Evolutionary conservation across 2,113 vertebrate genomes (phyloP).

Genomic region (Sinocyclocheilus grahami): DNA sequence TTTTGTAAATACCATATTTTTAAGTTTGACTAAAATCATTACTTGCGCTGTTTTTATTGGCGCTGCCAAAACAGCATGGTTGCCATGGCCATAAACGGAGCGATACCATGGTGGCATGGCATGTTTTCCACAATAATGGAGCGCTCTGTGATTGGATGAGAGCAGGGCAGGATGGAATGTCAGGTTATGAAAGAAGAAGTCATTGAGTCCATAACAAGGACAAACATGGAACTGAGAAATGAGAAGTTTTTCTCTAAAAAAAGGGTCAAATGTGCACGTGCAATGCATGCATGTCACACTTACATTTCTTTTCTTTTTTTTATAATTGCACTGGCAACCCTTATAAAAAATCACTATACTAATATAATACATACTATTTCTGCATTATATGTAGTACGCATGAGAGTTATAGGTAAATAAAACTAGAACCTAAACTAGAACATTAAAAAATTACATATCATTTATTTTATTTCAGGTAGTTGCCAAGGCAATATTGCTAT

Average conservation of each 20-base stretch:
- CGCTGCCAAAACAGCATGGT: conserved; percentile 1
- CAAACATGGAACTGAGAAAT: conserved; percentile 24
- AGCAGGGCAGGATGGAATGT: not conserved
- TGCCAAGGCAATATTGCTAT: not conserved
- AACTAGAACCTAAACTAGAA: too few species aligned
- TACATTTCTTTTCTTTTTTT: not conserved
- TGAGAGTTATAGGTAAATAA: not conserved
- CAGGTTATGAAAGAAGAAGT: conserved; percentile 25
- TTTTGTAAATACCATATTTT: not conserved
- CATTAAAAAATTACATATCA: not conserved
- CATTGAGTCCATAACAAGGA: not conserved
- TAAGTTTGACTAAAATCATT: not conserved
- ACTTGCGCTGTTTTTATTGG: not conserved
- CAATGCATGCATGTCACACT: not conserved
- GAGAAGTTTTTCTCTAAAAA: not conserved
- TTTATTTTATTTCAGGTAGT: not conserved
- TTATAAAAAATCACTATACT: not conserved
- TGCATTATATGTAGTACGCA: not conserved
- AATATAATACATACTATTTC: not conserved
- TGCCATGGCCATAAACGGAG: not conserved
- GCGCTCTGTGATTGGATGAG: not conserved
- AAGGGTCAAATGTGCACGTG: not conserved
- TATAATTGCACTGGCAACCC: not conserved
- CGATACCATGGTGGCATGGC: not conserved
- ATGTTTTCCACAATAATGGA: not conserved